These are phyloP conservation scores for Drosophila sordidula DNA, from an alignment of 2,888 invertebrate genomes.

Conservation along the genomic window DNA sequence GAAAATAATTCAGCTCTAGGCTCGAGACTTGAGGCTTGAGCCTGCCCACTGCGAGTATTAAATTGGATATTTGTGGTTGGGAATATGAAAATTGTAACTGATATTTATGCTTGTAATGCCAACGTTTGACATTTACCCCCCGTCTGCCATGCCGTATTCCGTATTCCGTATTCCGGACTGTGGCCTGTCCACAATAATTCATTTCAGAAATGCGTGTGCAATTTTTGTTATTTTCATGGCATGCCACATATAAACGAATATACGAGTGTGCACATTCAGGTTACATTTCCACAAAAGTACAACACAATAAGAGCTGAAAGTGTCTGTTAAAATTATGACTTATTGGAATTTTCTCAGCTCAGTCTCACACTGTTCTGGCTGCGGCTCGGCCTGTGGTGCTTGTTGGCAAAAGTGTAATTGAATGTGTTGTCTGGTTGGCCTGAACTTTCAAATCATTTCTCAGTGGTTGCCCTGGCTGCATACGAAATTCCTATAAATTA, in stretches of 20 bases:
- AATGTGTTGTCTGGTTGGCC: conserved; percentile 45
- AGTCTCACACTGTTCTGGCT: conserved; percentile 1
- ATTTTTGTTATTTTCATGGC: conserved; percentile 44
- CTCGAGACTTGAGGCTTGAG: conserved; percentile 13
- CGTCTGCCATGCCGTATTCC: conserved; percentile 8
- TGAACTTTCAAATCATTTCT: conserved; percentile 13
- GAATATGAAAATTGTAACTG: conserved; percentile 75
- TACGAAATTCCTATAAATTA: conserved; percentile 12
- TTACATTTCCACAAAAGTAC: conserved; percentile 20
- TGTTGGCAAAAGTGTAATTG: conserved; percentile 39
- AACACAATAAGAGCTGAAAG: conserved; percentile 33
- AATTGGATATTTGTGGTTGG: conserved; percentile 64
- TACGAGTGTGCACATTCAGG: conserved; percentile 42
- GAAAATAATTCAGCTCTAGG: conserved; percentile 22
- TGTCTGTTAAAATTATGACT: conserved; percentile 52
- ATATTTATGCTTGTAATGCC: conserved; percentile 78
- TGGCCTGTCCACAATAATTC: conserved; percentile 71
- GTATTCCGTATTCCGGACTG: conserved; percentile 32
- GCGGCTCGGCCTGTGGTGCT: neutral
- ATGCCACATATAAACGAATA: conserved; percentile 32
- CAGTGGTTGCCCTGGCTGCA: conserved; percentile 26
- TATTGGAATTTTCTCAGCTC: conserved; percentile 47
- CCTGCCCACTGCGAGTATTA: conserved; percentile 42
- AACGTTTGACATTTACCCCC: conserved; percentile 66
- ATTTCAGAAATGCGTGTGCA: conserved; percentile 59